Base-by-base conservation (phyloP, 2,888 invertebrate genomes). In the Lasioglossum malachurum region DNA sequence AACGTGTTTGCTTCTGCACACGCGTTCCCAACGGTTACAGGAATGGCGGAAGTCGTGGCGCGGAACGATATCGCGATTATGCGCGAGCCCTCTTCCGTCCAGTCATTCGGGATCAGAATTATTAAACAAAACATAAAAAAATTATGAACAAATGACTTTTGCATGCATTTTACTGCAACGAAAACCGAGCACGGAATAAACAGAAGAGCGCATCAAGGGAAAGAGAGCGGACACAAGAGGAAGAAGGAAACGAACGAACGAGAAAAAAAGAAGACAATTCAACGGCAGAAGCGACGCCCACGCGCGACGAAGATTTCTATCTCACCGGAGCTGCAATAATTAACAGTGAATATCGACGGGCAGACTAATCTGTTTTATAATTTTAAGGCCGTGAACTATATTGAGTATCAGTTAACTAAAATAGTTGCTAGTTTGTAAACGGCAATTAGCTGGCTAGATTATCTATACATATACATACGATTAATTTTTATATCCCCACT, bases 401-500 rank as follows among this genome's bases (percentile, higher is more conserved):
- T 84, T 91, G 87, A 92, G 93, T 93, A 94, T 94, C 92, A 92
- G 93, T 93, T 94, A 74, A 90, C 89, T 89, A 92, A 92, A 69
- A 78, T 78, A 92, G 92, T 92, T 91, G 89, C 91, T 94, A 94
- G 94, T 93, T 94, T 93, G 88, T 94, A 94, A 85, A 94, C 90
- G 90, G 92, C 88, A 87, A 91, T 91, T 94, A 94, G 94, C 89
- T 91, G 91, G 89, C 91, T 94, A 94, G 93, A 91, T 92, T 91
- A 93, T 90, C 90, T 92, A 91, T 92, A 92, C 88, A 88, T 89
- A 92, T 88, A 92, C 91, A 93, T 87, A 92, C 78, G 78, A 84
- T 92, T 93, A 93, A 92, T 94, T 94, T 94, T 94, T 93, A 93
- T 94, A 93, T 93, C 91, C 91, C 92, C 94, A 93, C 92, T 93